A percentile compares a stretch with the other conserved stretches of the same genome.
Conservation (phyloP, 2,113 vertebrate species). For the Nycticorax nycticorax region DNA sequence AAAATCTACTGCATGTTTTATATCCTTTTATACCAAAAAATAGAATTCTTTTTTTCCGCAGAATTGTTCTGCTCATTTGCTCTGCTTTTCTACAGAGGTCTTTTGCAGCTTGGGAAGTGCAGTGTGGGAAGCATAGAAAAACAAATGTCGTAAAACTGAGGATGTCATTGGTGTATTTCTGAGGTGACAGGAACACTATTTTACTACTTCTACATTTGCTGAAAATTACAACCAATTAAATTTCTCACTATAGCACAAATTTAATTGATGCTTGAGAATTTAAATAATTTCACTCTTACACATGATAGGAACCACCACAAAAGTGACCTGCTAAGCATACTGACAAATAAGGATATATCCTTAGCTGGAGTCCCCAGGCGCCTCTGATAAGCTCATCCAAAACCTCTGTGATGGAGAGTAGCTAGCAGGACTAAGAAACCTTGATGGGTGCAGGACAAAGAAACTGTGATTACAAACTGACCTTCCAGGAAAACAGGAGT, state of each 20-base stretch:
- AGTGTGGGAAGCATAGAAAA: background rate
- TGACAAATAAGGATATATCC: background rate
- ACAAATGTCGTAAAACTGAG: background rate
- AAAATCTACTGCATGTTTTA: background rate
- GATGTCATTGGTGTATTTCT: background rate
- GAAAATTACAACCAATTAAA: background rate
- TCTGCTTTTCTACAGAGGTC: background rate
- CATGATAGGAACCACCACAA: background rate
- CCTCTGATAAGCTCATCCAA: background rate
- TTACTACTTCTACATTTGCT: background rate
- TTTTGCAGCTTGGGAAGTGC: background rate
- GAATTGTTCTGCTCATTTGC: background rate
- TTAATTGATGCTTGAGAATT: background rate
- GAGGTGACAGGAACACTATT: background rate
- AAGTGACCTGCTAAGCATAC: background rate
- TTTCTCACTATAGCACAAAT: background rate
- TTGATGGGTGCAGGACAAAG: background rate
- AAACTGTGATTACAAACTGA: background rate
- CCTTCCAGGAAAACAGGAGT: background rate
- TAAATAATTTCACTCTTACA: background rate
- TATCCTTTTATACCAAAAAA: background rate
- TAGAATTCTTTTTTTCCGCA: rapidly evolving
- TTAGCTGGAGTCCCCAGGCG: background rate
- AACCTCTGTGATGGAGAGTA: background rate
- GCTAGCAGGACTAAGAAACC: background rate